Base-by-base conservation (phyloP, 1,140 invertebrate species). In the Polyergus mexicanus region DNA sequence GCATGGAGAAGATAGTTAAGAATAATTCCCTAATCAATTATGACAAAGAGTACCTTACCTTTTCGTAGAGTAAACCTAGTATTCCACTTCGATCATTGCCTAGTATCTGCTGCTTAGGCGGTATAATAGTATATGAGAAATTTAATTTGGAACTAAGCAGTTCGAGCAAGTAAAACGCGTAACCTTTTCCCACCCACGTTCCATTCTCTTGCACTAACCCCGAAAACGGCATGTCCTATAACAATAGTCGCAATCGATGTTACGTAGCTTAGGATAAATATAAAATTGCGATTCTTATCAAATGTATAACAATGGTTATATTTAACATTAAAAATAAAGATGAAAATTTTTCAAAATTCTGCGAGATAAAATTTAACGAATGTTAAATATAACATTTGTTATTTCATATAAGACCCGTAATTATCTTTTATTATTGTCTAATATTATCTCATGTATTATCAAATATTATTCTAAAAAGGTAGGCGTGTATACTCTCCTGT, bases 121-220 rank as follows among this genome's bases (percentile, higher is more conserved):
- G 87, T 1, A 97, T 90, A 0, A 98, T 95, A 10, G 96, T 96
- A 80, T 97, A 98, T 0, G 96, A 97, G 74, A 98, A 98, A 84
- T 97, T 97, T 85, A 96, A 97, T 91, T 96, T 97, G 63, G 96
- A 86, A 60, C 95, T 95, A 1, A 98, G 93, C 22, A 97, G 96
- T n/a, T 97, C 92, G 0, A 98, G 92, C 44, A 98, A 94, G 51
- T 97, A 95, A 91, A 98, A 98, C 0, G 97, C 97, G 16, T 97
- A 96, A 5, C 97, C 97, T 8, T 88, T 93, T 0, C 97, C 97
- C 0, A 95, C 84, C 1, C 96, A 78, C 0, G 92, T 96, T 3
- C 96, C 96, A 93, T 97, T 96, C 25, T 91, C 92, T n/a, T 93
- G 81, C 25, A 93, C 90, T 0, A 95, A 85, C 65, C 89, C 91